Evolutionary conservation across 2,113 vertebrate species (phyloP).

Genomic region (Megatriorchis doriae): DNA sequence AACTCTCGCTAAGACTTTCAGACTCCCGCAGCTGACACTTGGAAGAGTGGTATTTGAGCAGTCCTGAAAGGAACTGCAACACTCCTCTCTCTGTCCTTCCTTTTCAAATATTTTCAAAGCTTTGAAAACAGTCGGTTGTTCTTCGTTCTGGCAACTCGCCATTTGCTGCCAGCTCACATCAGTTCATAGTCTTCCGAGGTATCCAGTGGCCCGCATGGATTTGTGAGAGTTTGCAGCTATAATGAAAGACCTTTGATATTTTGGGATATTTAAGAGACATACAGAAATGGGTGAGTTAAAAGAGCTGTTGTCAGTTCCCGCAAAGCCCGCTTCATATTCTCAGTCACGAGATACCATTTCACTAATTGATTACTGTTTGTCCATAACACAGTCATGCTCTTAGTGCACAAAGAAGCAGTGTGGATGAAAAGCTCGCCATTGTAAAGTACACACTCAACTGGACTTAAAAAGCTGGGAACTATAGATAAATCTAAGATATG

Average conservation of each 20-base stretch:
- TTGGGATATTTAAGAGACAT: slow-evolving; percentile 7
- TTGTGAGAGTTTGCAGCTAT: slow-evolving; percentile 26
- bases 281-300: slow-evolving; percentile 24
- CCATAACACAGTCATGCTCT: neutral
- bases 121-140: slow-evolving; percentile 53
- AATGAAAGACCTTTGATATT: slow-evolving; percentile 52
- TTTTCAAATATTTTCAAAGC: slow-evolving; percentile 65
- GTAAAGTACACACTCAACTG: neutral
- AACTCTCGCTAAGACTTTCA: slow-evolving; percentile 28
- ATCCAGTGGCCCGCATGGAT: neutral
- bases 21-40: slow-evolving; percentile 26
- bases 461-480: slow-evolving; percentile 10
- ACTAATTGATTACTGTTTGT: slow-evolving; percentile 45
- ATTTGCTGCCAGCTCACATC: slow-evolving; percentile 31
- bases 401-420: slow-evolving; percentile 33
- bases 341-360: slow-evolving; percentile 18
- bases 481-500: neutral
- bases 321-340: slow-evolving; percentile 36
- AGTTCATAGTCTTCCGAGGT: slow-evolving; percentile 25
- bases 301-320: slow-evolving; percentile 43
- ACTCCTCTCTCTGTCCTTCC: slow-evolving; percentile 35
- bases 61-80: slow-evolving; percentile 46
- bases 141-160: slow-evolving; percentile 11
- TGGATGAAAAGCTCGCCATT: slow-evolving; percentile 18
- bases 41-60: slow-evolving; percentile 4